Percentiles rank a stretch among this genome's conserved stretches.
Conservation (phyloP, 2,888 invertebrate genomes). For the Ophioninae sp. region DNA sequence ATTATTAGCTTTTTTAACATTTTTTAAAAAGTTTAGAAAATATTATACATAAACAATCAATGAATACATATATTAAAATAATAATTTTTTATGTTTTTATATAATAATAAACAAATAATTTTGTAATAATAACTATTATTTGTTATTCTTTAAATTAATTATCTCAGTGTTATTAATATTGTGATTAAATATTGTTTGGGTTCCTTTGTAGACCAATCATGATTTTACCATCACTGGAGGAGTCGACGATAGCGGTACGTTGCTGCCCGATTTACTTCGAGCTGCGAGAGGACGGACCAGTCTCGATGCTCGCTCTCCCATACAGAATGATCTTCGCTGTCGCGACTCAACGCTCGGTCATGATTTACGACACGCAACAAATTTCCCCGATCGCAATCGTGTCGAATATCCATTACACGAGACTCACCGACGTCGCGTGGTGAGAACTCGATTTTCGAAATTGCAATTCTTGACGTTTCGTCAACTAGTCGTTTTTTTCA, state of each 20-base stretch:
- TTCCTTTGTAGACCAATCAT: conserved; percentile 88
- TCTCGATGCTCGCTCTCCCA: conserved; percentile 84
- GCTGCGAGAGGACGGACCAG: conserved; percentile 83
- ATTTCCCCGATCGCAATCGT: conserved; percentile 89
- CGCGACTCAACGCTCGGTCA: conserved; percentile 92
- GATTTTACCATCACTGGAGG: conserved; percentile 89
- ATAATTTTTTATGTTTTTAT: no score
- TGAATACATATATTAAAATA: no score
- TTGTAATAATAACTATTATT: no score
- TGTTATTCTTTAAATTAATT: conserved; percentile 5
- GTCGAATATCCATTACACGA: conserved; percentile 94
- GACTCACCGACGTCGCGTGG: conserved; percentile 94
- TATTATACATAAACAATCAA: no score
- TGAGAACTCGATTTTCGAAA: conserved; percentile 70
- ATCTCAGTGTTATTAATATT: no score
- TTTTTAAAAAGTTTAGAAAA: no score
- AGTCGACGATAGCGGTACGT: conserved; percentile 91
- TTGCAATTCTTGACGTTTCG: neutral
- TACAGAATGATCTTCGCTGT: conserved; percentile 95
- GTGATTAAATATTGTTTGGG: neutral
- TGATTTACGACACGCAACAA: conserved; percentile 95
- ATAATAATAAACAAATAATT: no score
- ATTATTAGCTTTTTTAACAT: no score
- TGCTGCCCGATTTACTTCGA: conserved; percentile 90
- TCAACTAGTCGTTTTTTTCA: neutral